Percentiles rank a stretch among this genome's conserved stretches.
phyloP scores from a whole-genome alignment of 2,888 invertebrate genomes.

The Cosmia trapezina region DNA sequence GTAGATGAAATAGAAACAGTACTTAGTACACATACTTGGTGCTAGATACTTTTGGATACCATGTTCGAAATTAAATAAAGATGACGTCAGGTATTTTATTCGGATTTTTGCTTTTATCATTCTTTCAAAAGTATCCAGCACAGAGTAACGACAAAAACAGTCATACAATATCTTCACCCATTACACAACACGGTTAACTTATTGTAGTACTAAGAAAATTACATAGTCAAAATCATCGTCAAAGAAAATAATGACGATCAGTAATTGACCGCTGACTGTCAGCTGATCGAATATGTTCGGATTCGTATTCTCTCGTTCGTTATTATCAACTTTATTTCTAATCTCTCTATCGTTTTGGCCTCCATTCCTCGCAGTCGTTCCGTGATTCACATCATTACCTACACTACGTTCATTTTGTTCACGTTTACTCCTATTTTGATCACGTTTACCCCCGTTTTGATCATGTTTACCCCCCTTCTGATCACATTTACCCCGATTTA shows the following conservation, averaged over 20 bases:
- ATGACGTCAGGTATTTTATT: background rate
- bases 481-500: slow-evolving; percentile 17
- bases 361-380: slow-evolving; percentile 61
- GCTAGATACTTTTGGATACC: slow-evolving; percentile 3
- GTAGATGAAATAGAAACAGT: slow-evolving; percentile 51
- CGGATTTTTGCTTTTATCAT: background rate
- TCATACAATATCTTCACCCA: slow-evolving; percentile 46
- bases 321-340: slow-evolving; percentile 71
- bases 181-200: slow-evolving; percentile 54
- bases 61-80: background rate
- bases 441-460: slow-evolving; percentile 28
- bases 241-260: slow-evolving; percentile 80
- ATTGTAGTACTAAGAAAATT: slow-evolving; percentile 75
- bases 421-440: slow-evolving; percentile 17
- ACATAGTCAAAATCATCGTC: slow-evolving; percentile 76
- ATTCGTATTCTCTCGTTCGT: slow-evolving; percentile 78
- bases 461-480: slow-evolving; percentile 24
- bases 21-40: slow-evolving; percentile 16
- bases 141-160: slow-evolving; percentile 41
- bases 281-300: slow-evolving; percentile 71
- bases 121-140: slow-evolving; percentile 15
- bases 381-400: slow-evolving; percentile 48
- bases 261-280: slow-evolving; percentile 81
- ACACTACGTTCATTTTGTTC: slow-evolving; percentile 55
- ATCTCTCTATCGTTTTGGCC: slow-evolving; percentile 69